These are phyloP conservation scores for Arctocebus calabarensis DNA, from an alignment of 2,797 vertebrate genomes.

Conservation along the genomic window DNA sequence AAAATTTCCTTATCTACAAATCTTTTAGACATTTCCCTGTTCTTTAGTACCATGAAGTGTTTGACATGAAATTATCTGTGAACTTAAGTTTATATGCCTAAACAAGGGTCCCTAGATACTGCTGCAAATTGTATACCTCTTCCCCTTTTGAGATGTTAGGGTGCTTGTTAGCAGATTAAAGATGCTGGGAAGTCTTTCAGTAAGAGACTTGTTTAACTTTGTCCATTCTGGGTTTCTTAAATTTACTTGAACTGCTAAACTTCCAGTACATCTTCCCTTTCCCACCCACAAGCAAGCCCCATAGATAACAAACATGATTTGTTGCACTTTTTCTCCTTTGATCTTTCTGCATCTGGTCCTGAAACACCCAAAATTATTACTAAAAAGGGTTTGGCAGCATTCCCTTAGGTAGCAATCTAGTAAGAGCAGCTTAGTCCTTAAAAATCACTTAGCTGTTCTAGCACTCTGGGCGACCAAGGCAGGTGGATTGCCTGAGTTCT, in stretches of 20 bases:
- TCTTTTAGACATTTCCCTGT: background rate
- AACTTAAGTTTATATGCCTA: conserved; percentile 16
- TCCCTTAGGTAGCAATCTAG: conserved; percentile 1
- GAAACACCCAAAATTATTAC: background rate
- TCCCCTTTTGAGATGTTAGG: background rate
- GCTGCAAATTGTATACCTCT: background rate
- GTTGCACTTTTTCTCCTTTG: background rate
- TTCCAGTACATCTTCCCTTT: background rate
- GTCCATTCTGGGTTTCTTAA: conserved; percentile 7
- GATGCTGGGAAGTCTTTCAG: background rate
- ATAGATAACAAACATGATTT: background rate
- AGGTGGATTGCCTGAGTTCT: too few species aligned
- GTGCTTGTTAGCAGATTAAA: background rate
- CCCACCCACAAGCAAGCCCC: background rate
- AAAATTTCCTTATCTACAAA: background rate
- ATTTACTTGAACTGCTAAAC: conserved; percentile 1
- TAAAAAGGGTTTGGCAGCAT: background rate
- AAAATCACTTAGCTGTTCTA: background rate
- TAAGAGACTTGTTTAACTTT: conserved; percentile 16
- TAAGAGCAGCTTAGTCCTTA: background rate
- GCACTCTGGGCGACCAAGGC: too few species aligned
- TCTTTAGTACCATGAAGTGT: background rate
- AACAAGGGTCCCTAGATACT: background rate
- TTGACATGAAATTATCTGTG: background rate
- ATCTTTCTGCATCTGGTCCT: background rate